phyloP scores from a whole-genome alignment of 2,888 invertebrate species.

The Epirrhoe tristata region DNA sequence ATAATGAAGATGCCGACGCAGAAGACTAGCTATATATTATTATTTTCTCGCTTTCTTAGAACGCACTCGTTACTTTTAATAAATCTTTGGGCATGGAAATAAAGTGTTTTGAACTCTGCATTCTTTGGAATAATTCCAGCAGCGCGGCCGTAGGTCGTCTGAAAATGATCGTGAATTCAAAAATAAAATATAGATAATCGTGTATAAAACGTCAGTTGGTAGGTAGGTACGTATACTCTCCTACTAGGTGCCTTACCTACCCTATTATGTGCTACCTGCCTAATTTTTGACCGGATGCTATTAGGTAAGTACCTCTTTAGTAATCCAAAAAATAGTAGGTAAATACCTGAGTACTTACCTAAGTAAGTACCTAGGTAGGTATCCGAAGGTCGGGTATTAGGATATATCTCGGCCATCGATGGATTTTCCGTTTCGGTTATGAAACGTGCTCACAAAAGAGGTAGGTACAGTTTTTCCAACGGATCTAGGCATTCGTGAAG shows the following conservation, averaged over 20 bases:
- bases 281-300: too few relatives aligned
- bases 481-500: too few relatives aligned
- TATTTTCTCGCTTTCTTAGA: constrained; percentile 16
- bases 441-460: too few relatives aligned
- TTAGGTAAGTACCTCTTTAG: too few relatives aligned
- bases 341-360: constrained; percentile 1
- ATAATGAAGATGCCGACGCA: too few relatives aligned
- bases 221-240: background rate
- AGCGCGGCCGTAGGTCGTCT: constrained; percentile 37
- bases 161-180: constrained; percentile 48
- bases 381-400: too few relatives aligned
- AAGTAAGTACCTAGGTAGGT: background rate
- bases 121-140: constrained; percentile 78
- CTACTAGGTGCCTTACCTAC: background rate
- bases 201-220: constrained; percentile 29
- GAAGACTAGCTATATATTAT: too few relatives aligned
- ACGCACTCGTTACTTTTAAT: constrained; percentile 39
- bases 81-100: constrained; percentile 14
- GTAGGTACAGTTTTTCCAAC: too few relatives aligned
- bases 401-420: too few relatives aligned
- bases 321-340: background rate
- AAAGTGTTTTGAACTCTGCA: constrained; percentile 57
- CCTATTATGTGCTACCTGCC: too few relatives aligned
- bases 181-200: constrained; percentile 54
- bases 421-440: too few relatives aligned